Conservation (phyloP, 2,888 invertebrate species). For the Heteropelma amictum region DNA sequence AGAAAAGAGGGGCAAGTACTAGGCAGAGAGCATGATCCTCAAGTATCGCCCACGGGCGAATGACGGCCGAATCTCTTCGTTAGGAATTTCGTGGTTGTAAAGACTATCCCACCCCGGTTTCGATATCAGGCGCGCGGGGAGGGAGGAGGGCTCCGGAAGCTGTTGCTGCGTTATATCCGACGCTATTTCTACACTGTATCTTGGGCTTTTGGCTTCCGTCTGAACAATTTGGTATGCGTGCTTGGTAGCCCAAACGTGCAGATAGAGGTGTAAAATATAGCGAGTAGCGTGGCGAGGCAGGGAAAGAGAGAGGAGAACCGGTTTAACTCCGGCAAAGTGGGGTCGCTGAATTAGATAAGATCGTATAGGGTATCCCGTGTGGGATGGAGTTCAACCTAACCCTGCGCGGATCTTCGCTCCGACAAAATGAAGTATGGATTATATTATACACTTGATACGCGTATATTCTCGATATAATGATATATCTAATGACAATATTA, state of each 20-base stretch:
- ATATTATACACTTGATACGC: background rate
- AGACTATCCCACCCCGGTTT: conserved; percentile 42
- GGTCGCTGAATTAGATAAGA: conserved; percentile 54
- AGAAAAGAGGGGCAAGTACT: background rate
- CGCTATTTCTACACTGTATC: conserved; percentile 34
- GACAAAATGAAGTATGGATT: conserved; percentile 10
- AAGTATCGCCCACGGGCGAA: conserved; percentile 39
- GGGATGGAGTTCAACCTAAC: conserved; percentile 24
- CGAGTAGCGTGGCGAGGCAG: conserved; percentile 33
- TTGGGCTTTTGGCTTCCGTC: conserved; percentile 37
- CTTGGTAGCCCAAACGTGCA: conserved; percentile 58
- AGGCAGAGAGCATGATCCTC: conserved; percentile 40
- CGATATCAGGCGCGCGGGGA: conserved; percentile 42
- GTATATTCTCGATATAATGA: background rate
- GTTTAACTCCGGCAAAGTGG: conserved; percentile 47
- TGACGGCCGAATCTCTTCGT: conserved; percentile 24
- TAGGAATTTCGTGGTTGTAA: conserved; percentile 49
- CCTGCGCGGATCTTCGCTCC: conserved; percentile 23
- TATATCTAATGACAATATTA: conserved; percentile 19
- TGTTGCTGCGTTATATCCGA: conserved; percentile 31
- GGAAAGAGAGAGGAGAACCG: conserved; percentile 26
- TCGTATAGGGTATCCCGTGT: conserved; percentile 44
- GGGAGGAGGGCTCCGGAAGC: conserved; percentile 27
- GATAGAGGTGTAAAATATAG: conserved; percentile 62
- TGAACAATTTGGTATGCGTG: conserved; percentile 61